Evolutionary conservation across 2,113 vertebrate genomes (phyloP), one percentile per base, ranked within the genome.

Genomic region (Seriola rivoliana): DNA sequence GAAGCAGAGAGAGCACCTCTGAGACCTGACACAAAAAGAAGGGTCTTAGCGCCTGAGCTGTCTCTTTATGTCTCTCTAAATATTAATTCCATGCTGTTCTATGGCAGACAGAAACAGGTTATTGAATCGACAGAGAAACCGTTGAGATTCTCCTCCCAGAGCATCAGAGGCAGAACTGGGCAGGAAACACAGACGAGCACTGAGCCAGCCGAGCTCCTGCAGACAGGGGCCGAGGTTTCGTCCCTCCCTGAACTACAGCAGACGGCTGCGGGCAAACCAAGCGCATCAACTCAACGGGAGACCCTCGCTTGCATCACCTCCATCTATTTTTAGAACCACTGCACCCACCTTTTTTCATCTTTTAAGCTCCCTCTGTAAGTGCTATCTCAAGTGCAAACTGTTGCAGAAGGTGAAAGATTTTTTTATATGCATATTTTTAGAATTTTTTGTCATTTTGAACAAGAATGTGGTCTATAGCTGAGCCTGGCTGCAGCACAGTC

Each of bases 311-410:
- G 92, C 93, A 93, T 95, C 95, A 94, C 87, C 67, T 84, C 46
- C 4, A 13, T 85, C 94, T 95, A 95, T 95, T 93, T 95, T 94
- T 95, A 93, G 93, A 91, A 87, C 12, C 60, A 67, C 86, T 81
- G 84, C 90, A 89, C 85, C 88, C 93, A 87, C 88, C 88, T 78
- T 85, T 89, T 81, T 62, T 71, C 60, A 13, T 64, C 57, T 85
- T 69, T 69, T 57, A 34, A 58, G 73, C 54, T 84, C n/a, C 75
- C 74, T 68, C 63, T 78, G 6, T 40, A 71, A 74, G 50, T 85
- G 71, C 46, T 66, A 67, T 69, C 48, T 71, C 64, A 84, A 81
- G 71, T 68, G 74, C 65, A 76, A 85, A 80, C 59, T 79, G 82
- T 78, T 80, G 75, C 72, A 80, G 59, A 25, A 57, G 16, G 29